Conservation (phyloP, 2,113 vertebrate genomes). For the Numida meleagris region DNA sequence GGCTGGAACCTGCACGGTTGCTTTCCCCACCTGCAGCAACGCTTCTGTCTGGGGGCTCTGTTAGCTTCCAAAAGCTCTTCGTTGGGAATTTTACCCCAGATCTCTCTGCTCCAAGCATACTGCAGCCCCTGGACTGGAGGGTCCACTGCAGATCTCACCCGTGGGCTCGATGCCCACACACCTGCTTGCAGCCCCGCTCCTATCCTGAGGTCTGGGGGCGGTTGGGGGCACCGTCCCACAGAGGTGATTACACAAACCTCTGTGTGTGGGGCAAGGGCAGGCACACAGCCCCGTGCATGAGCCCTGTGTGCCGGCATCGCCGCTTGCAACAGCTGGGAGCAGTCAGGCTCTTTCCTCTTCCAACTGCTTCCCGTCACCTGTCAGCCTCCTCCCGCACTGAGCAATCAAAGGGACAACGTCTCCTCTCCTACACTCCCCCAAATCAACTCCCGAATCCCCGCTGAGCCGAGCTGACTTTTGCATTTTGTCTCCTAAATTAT, state of each 20-base stretch:
- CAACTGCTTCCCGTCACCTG: neutral
- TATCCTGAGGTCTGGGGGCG: neutral
- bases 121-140: neutral
- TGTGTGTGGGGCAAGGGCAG: neutral
- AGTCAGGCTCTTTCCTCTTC: neutral
- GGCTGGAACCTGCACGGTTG: fast-evolving
- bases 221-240: fast-evolving
- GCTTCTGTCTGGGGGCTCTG: neutral
- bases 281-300: neutral
- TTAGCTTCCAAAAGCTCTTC: neutral
- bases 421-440: neutral
- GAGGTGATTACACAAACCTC: neutral
- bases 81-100: neutral
- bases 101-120: neutral
- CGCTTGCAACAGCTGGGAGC: neutral
- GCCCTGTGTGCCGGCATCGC: neutral
- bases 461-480: neutral
- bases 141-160: neutral
- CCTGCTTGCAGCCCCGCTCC: neutral
- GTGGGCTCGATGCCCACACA: fast-evolving
- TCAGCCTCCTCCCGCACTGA: neutral
- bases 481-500: neutral
- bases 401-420: neutral
- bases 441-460: neutral
- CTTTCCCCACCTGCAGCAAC: neutral